Evolutionary conservation across 1,140 invertebrate genomes (phyloP), one percentile per base, ranked within the genome.

Genomic region (Drosophila nannoptera): DNA sequence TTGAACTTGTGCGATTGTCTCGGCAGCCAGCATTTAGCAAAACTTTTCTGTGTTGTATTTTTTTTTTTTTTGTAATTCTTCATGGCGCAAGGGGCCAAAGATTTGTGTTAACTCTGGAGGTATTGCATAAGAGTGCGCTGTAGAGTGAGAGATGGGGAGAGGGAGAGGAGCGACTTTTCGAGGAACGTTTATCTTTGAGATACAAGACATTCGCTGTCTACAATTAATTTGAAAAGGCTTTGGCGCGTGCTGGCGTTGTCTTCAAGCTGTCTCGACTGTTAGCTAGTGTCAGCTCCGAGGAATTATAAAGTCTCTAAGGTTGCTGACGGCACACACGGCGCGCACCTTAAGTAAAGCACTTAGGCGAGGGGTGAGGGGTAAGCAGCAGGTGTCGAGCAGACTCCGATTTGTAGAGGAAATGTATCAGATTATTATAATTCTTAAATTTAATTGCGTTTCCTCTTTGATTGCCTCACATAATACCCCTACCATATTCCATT

Each of bases 221-320:
- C 69, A 83, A 83, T 83, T 83, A 78, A 84, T 84, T 84, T 84
- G 60, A 59, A 73, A 84, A 58, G 69, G 48, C 75, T 75, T 82
- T 75, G 22, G 7, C 55, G 45, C 29, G 43, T 43, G 45, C 35
- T 54, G 38, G 35, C 12, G 54, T 32, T 33, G 53, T 33, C 9
- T 43, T 52, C 11, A 7, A 11, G 14, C 31, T 12, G 14, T 54
- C 32, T 33, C 14, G 43, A 7, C 9, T 46, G 42, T 42, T 45
- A 16, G 7, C 0, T 4, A 4, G 7, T 33, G n/a, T n/a, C 43
- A 45, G 22, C 22, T 5, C 1, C 31, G 8, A 8, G 16, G 12
- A 14, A 35, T 33, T 35, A 36, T 48, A 9, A 32, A 16, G 22
- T 16, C 3, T 33, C 12, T 43, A 31, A 33, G 16, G 16, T 29